Evolutionary conservation across 2,888 invertebrate genomes (phyloP), one percentile per base, ranked within the genome.

Genomic region (Cerastis rubricosa): DNA sequence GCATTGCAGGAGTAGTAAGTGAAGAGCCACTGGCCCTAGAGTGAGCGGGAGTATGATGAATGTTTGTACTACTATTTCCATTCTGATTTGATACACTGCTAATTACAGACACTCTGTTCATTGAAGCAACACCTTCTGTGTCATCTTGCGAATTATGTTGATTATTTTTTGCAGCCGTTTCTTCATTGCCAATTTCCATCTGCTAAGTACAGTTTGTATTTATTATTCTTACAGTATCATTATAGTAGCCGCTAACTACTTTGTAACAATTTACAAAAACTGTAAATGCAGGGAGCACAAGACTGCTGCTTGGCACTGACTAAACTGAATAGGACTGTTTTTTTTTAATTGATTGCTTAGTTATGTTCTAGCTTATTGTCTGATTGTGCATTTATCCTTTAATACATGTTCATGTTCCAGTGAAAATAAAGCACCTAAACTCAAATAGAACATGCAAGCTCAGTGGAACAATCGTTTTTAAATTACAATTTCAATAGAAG

Each of bases 1-100:
- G 66, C 49, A 78, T 49, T 54, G 76, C 70, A 66, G 88, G 90
- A 64, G 89, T 89, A 47, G 81, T 79, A 43, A 75, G 29, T 69
- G 74, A 45, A 57, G 83, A 78, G 49, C 54, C 74, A 70, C 71
- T 76, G 12, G 66, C 29, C n/a, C 59, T 68, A 65, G 47, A 40
- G 11, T 71, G 77, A 14, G 67, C 69, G 25, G 87, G 87, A 59
- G 83, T 83, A 47, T 63, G 69, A 54, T 54, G 59, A 8, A 74
- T 17, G 40, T 76, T 77, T 67, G 19, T 61, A 35, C 22, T 49
- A 57, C 40, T 64, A 61, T 61, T 71, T 7, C 49, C 71, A 74
- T 63, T 81, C n/a, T 67, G 72, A 61, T 69, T 81, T 66, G 66
- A n/a, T 69, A 40, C 9, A 22, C 54, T 86, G 40, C 69, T 80